These are phyloP conservation scores for Gymnorhina tibicen DNA, from an alignment of 2,113 vertebrate genomes.

Conservation along the genomic window DNA sequence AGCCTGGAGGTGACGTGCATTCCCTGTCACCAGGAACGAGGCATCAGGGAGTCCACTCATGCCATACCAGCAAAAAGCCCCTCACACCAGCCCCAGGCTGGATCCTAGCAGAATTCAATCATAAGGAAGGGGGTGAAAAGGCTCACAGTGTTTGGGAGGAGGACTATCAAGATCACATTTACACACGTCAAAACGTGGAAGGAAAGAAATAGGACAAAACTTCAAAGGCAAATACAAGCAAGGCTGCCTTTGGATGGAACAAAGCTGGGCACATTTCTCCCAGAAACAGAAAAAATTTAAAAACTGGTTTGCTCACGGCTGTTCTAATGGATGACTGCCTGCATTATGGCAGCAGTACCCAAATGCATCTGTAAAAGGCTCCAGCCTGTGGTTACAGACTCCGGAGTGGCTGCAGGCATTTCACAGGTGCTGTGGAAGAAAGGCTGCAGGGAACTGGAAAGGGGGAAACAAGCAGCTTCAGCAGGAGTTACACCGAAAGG, in stretches of 20 bases:
- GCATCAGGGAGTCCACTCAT: not conserved
- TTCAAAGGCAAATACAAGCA: not conserved
- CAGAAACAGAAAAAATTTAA: not conserved
- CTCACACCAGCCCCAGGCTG: not conserved
- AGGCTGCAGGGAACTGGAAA: not conserved
- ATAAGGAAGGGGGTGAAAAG: not conserved
- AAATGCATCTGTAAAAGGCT: not conserved
- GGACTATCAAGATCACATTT: not conserved
- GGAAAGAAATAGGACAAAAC: not conserved
- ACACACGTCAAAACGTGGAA: rapidly evolving
- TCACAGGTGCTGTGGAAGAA: constrained; percentile 1
- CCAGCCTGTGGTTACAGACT: not conserved
- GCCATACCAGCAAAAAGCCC: not conserved
- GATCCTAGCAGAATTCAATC: not conserved
- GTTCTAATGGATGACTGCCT: not conserved
- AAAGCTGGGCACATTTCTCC: not conserved
- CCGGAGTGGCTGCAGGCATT: not conserved
- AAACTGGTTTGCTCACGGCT: not conserved
- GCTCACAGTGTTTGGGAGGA: not conserved
- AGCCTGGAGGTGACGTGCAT: rapidly evolving
- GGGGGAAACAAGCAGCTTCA: constrained; percentile 37
- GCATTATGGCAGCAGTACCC: not conserved
- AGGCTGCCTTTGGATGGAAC: not conserved
- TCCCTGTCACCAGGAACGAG: not conserved
- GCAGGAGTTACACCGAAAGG: constrained; percentile 12